Evolutionary conservation across 2,888 invertebrate genomes (phyloP), one percentile per base, ranked within the genome.

Genomic region (Kryphioiulus occultus): DNA sequence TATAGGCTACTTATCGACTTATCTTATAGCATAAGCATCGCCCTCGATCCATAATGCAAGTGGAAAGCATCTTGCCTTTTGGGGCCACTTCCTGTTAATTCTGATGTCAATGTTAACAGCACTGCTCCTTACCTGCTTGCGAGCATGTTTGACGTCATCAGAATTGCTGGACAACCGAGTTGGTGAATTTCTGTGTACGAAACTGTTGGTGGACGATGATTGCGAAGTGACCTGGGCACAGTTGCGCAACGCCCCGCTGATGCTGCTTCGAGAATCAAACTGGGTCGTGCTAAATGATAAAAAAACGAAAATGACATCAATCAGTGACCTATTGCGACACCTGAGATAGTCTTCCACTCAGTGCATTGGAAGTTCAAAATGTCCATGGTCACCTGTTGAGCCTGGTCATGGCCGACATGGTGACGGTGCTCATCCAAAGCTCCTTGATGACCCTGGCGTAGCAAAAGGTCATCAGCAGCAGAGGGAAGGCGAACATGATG

Each of bases 391-490:
- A 86, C 90, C 89, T 90, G 35, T 85, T 88, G 42, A 87, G 90
- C 88, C 91, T 91, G 78, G 92, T 92, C 83, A 92, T 91, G 5
- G 91, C 90, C 87, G 90, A 91, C 89, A 92, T 92, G 86, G 90
- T 92, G 85, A 91, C 90, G 0, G 92, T 92, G 87, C 92, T 92
- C 85, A 90, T 90, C 92, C 92, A 92, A 12, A 92, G 90, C 87
- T 91, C 92, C 39, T 91, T 90, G 89, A 92, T 92, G 44, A 92
- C 92, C 87, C 90, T 90, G 5, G 91, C 89, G 90, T 92, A 92
- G 90, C 92, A 92, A 85, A 91, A 89, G 86, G 91, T 90, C 92
- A 92, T 92, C 39, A 92, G 90, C 39, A 91, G 88, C 2, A 91
- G 91, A 0, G 92, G 92, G 4, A 91, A 89, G 4, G 89, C 90